Conservation (phyloP, 2,113 vertebrate genomes). For the cattle (Bos taurus) region DNA sequence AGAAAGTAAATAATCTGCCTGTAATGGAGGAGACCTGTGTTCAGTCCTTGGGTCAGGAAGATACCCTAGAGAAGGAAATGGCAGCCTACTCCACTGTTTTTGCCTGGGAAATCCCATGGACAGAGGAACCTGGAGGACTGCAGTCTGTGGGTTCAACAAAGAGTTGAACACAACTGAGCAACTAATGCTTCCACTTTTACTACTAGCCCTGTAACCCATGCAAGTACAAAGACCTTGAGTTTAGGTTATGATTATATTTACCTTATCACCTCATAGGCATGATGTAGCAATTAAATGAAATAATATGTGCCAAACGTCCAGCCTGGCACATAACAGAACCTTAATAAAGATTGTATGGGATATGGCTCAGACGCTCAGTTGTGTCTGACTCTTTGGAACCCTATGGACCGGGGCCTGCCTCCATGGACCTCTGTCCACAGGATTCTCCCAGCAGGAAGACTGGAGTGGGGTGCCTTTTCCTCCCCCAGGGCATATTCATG, state of each 20-base stretch:
- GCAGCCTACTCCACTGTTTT: background rate
- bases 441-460: background rate
- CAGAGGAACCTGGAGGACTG: background rate
- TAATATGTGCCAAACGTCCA: background rate
- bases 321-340: background rate
- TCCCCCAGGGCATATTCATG: background rate
- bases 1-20: background rate
- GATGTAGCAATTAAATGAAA: background rate
- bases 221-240: background rate
- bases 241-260: background rate
- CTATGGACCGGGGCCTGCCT: background rate
- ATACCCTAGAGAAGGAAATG: background rate
- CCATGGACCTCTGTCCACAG: background rate
- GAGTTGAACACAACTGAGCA: background rate
- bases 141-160: background rate
- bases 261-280: background rate
- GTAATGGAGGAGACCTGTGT: background rate
- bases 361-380: background rate
- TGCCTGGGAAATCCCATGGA: background rate
- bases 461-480: background rate
- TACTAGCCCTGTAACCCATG: background rate
- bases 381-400: background rate
- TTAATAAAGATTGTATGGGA: background rate
- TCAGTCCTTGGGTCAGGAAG: background rate
- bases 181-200: background rate